Base-by-base conservation (phyloP, 2,113 vertebrate species). In the Dipodomys ordii region DNA sequence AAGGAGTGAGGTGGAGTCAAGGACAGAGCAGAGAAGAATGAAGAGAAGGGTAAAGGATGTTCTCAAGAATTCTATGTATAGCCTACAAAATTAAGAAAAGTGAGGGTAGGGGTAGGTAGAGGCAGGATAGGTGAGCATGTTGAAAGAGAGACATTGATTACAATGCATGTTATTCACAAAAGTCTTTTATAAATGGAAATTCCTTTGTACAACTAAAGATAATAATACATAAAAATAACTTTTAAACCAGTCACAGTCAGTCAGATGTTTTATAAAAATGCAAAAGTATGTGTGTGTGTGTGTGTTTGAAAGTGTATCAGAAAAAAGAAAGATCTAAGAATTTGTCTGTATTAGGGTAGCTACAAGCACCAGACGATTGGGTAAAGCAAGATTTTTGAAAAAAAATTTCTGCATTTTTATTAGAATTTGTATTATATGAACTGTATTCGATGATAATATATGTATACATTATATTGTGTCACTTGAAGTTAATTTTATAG, bases 401-500 rank as follows among this genome's bases (percentile, higher is more conserved):
- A 13, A 13, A 1, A 0, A 86, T 95, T 84, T 82, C 1, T 23
- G 53, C 39, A 78, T 88, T 86, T 73, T 76, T 39, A 60, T 18
- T 18, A 87, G 60, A 53, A 19, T 46, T 44, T 67, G 6, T 16
- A 32, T 49, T 65, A 25, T 87, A 64, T 65, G n/a, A 87, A 72
- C 65, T 72, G 2, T 32, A 73, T 0, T 13, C 6, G 57, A 4
- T 83, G 60, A 44, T 6, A 92, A 68, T 67, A 74, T 13, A 28
- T 3, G 13, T 1, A 27, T 39, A 27, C 0, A 46, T 85, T 76
- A 72, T 12, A 7, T 25, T 69, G 20, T 73, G 2, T 53, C 16
- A 77, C 65, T 90, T 81, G 39, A 80, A 92, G 53, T 28, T 72
- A 53, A 57, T 82, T 93, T 92, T n/a, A 12, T 19, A 62, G 62